A percentile compares a stretch with the other conserved stretches of the same genome.
phyloP scores from a whole-genome alignment of 2,797 vertebrate species.

The Xenopus petersii region DNA sequence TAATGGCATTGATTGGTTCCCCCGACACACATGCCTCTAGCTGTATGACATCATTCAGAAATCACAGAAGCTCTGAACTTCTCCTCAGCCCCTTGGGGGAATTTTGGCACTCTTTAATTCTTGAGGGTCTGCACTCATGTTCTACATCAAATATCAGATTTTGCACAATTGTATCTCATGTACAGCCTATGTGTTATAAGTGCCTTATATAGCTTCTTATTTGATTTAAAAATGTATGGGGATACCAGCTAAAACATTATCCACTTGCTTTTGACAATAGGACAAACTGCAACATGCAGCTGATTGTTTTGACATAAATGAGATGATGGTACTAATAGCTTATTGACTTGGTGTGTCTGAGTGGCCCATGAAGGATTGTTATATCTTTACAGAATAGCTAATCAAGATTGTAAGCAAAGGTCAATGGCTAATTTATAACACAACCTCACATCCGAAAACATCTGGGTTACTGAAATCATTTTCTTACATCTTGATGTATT shows the following conservation, averaged over 20 bases:
- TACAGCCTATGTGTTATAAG: not conserved
- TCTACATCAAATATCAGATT: not conserved
- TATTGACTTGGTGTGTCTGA: conserved; percentile 51
- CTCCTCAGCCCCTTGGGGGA: conserved; percentile 1
- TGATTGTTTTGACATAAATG: conserved; percentile 38
- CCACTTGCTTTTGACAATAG: conserved; percentile 50
- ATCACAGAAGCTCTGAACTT: conserved; percentile 24
- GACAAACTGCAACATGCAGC: conserved; percentile 46
- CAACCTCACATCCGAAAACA: conserved; percentile 17
- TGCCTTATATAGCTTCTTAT: not conserved
- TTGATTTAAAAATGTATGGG: not conserved
- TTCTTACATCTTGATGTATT: conserved; percentile 30
- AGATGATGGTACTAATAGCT: conserved; percentile 49
- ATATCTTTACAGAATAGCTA: conserved; percentile 50
- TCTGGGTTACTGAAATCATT: conserved; percentile 14
- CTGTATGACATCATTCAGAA: conserved; percentile 10
- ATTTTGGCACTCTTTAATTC: conserved; percentile 19
- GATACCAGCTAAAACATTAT: not conserved
- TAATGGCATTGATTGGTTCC: conserved; percentile 28
- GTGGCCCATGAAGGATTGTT: conserved; percentile 44
- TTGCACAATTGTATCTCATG: not conserved
- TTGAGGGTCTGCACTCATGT: not conserved
- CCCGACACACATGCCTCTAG: conserved; percentile 25
- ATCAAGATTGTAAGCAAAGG: conserved; percentile 48
- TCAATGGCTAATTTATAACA: conserved; percentile 48